Evolutionary conservation across 2,888 invertebrate genomes (phyloP).

Genomic region (Herminia tarsipennalis): DNA sequence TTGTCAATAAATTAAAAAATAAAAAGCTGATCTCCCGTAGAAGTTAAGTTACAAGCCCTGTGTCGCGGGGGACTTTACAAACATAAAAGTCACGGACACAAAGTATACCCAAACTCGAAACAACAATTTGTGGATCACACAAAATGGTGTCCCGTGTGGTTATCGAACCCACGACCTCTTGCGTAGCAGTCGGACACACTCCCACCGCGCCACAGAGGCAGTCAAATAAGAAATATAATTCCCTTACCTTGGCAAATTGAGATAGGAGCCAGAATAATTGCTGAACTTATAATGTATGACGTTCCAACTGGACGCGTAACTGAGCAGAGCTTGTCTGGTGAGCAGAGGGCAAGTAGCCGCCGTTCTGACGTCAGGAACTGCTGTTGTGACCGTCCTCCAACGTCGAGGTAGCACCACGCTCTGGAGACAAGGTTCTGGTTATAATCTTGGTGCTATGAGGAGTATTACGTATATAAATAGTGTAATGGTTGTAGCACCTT

Average conservation of each 20-base stretch:
- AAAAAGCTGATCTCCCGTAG: no score
- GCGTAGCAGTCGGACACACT: no score
- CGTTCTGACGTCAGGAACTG: constrained; percentile 83
- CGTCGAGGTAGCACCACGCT: constrained; percentile 92
- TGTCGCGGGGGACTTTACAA: no score
- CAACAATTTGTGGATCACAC: no score
- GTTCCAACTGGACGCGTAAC: constrained; percentile 95
- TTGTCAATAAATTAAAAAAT: no score
- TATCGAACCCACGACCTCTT: no score
- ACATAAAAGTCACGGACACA: no score
- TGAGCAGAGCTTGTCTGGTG: constrained; percentile 86
- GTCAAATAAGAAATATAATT: background rate
- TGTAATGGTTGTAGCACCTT: no score
- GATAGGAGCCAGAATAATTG: constrained; percentile 94
- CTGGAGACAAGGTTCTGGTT: constrained; percentile 66
- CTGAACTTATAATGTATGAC: constrained; percentile 96
- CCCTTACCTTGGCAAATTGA: constrained; percentile 92
- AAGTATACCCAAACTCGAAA: no score
- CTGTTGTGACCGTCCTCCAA: constrained; percentile 91
- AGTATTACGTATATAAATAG: background rate
- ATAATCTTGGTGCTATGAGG: background rate
- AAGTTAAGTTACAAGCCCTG: no score
- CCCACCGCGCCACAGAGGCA: no score
- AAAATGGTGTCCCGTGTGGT: no score
- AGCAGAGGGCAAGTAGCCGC: constrained; percentile 83